Conservation (phyloP, 2,888 invertebrate genomes). For the Melitaea athalia region DNA sequence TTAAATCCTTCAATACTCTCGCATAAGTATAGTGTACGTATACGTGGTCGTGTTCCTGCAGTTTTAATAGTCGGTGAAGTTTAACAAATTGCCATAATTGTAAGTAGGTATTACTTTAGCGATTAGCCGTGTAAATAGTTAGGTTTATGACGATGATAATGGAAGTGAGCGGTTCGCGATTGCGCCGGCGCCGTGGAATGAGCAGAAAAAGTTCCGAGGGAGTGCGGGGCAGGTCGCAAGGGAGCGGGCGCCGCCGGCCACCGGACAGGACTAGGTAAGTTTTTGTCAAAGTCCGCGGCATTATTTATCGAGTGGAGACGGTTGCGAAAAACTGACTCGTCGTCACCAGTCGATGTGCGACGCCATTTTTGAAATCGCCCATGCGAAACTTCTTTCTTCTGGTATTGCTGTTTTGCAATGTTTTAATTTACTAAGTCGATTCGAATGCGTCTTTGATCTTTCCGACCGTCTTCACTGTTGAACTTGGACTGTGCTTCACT, state of each 20-base stretch:
- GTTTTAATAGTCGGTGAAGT: conserved; percentile 81
- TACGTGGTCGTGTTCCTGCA: conserved; percentile 82
- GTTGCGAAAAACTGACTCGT: conserved; percentile 80
- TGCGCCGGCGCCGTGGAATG: conserved; percentile 76
- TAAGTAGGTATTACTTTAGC: conserved; percentile 80
- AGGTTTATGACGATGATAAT: conserved; percentile 66
- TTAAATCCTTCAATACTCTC: conserved; percentile 78
- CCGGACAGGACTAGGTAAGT: conserved; percentile 81
- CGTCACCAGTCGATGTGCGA: conserved; percentile 67
- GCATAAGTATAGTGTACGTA: conserved; percentile 77
- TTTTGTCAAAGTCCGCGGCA: conserved; percentile 81
- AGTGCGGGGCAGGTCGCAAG: conserved; percentile 50
- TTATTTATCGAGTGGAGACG: conserved; percentile 82
- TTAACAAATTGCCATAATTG: conserved; percentile 83
- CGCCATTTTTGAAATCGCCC: conserved; percentile 78
- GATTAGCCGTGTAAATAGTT: conserved; percentile 79
- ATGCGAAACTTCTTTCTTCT: conserved; percentile 68
- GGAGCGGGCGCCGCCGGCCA: conserved; percentile 75
- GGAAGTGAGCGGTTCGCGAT: conserved; percentile 71
- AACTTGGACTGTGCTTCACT: conserved; percentile 36
- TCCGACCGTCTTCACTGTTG: conserved; percentile 65
- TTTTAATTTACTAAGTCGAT: conserved; percentile 73
- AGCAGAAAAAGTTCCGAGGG: conserved; percentile 70
- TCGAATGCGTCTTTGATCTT: conserved; percentile 60
- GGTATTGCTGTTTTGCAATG: conserved; percentile 74